Conservation (phyloP, 2,797 vertebrate genomes). For the Mus spretus region DNA sequence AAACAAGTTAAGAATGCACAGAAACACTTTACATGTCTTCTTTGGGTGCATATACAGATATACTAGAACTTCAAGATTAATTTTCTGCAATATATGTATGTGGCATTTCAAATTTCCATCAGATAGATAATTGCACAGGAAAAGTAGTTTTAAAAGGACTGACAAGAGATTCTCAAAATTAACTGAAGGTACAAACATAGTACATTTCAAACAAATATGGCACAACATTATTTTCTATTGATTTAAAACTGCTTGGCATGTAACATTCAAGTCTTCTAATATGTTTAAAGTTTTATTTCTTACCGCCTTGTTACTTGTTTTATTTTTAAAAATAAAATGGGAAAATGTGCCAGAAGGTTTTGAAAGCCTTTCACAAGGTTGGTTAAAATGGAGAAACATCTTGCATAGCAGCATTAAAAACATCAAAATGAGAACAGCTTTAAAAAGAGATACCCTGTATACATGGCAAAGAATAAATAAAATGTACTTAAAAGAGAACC, state of each 20-base stretch:
- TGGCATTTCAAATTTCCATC: too few species aligned
- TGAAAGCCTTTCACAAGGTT: not conserved
- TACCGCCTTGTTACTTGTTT: not conserved
- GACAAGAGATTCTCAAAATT: not conserved
- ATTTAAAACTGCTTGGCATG: not conserved
- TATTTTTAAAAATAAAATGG: constrained; percentile 37
- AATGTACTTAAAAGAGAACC: not conserved
- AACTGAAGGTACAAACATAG: not conserved
- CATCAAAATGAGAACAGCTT: not conserved
- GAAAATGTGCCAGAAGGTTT: not conserved
- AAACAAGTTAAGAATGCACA: not conserved
- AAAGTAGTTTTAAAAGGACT: not conserved
- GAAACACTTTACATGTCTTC: not conserved
- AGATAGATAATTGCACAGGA: not conserved
- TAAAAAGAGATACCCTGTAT: not conserved
- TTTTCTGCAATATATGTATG: constrained; percentile 2
- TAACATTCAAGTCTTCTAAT: not conserved
- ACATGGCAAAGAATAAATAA: not conserved
- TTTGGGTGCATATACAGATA: not conserved
- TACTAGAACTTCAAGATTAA: not conserved
- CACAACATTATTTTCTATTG: not conserved
- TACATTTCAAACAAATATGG: not conserved
- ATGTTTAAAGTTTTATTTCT: not conserved
- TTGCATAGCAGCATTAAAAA: not conserved
- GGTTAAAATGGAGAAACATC: not conserved